These are phyloP conservation scores for Nyctibius grandis DNA, from an alignment of 2,797 vertebrate genomes.

Conservation along the genomic window DNA sequence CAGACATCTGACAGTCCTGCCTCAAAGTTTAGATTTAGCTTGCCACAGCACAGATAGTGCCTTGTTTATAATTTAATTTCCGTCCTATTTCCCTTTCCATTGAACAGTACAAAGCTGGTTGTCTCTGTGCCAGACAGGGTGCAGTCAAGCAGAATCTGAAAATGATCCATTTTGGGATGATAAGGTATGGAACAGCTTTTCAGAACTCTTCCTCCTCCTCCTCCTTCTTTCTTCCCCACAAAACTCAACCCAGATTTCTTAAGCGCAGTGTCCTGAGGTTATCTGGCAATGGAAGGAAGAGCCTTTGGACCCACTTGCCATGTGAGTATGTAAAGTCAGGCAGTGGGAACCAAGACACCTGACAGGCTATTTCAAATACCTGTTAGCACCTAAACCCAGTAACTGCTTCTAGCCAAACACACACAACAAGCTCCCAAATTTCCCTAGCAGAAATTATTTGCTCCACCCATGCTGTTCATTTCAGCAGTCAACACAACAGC, in stretches of 20 bases:
- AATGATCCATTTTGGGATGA: neutral
- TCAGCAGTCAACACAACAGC: constrained; percentile 10
- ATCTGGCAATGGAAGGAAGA: neutral
- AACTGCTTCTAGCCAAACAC: constrained; percentile 34
- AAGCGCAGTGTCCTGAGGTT: neutral
- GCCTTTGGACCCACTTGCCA: neutral
- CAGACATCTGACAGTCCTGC: neutral
- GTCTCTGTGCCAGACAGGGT: neutral
- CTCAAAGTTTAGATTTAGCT: constrained; percentile 2
- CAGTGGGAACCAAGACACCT: constrained; percentile 30
- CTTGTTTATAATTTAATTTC: constrained; percentile 30
- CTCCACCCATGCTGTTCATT: constrained; percentile 43
- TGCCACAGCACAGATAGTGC: neutral
- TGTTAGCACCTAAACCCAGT: constrained; percentile 4
- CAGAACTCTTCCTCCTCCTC: neutral
- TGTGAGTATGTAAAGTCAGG: constrained; percentile 20
- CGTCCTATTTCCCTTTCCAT: neutral
- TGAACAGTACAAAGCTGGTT: neutral
- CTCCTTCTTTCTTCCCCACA: neutral
- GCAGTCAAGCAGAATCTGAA: neutral
- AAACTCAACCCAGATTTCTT: neutral
- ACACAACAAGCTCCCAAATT: constrained; percentile 46
- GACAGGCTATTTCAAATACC: constrained; percentile 14
- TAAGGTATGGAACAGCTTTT: neutral
- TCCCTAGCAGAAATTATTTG: constrained; percentile 49